Percentiles rank a stretch among this genome's conserved stretches.
These are phyloP conservation scores for Embidobia sp. DNA, from an alignment of 2,888 invertebrate species.

Conservation along the genomic window DNA sequence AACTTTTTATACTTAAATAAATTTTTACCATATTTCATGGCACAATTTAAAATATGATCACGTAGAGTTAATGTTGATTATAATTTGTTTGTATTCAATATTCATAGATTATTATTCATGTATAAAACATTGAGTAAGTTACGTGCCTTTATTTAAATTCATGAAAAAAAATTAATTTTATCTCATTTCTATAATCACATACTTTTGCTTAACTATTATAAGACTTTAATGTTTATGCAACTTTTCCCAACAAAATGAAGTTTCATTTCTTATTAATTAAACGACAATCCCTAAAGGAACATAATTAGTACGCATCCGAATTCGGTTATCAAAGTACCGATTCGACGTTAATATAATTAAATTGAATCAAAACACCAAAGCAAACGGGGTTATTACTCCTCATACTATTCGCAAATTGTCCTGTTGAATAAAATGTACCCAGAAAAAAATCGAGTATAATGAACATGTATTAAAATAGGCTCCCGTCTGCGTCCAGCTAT, in stretches of 20 bases:
- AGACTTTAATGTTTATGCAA: background rate
- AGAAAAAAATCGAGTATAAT: slow-evolving; percentile 21
- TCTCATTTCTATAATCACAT: slow-evolving; percentile 30
- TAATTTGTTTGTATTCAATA: too few species aligned
- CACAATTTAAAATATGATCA: too few species aligned
- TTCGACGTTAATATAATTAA: slow-evolving; percentile 47
- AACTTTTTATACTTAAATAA: too few species aligned
- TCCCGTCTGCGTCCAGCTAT: slow-evolving; percentile 64
- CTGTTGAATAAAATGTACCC: slow-evolving; percentile 38
- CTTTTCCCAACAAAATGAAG: slow-evolving; percentile 23
- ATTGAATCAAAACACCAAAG: slow-evolving; percentile 51
- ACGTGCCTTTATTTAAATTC: too few species aligned
- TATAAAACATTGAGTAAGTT: too few species aligned
- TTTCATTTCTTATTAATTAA: slow-evolving; percentile 52
- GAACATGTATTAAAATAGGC: slow-evolving; percentile 47
- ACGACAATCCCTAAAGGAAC: slow-evolving; percentile 26
- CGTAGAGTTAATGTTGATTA: too few species aligned
- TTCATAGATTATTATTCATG: too few species aligned
- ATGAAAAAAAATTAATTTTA: slow-evolving; percentile 2
- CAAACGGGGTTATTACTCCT: slow-evolving; percentile 37
- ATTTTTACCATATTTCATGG: too few species aligned
- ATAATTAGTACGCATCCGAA: slow-evolving; percentile 39
- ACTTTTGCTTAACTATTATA: slow-evolving; percentile 7
- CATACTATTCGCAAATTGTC: slow-evolving; percentile 55
- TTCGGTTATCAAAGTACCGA: slow-evolving; percentile 42